These are phyloP conservation scores for Onychostoma macrolepis DNA, from an alignment of 2,113 vertebrate species.

Conservation along the genomic window DNA sequence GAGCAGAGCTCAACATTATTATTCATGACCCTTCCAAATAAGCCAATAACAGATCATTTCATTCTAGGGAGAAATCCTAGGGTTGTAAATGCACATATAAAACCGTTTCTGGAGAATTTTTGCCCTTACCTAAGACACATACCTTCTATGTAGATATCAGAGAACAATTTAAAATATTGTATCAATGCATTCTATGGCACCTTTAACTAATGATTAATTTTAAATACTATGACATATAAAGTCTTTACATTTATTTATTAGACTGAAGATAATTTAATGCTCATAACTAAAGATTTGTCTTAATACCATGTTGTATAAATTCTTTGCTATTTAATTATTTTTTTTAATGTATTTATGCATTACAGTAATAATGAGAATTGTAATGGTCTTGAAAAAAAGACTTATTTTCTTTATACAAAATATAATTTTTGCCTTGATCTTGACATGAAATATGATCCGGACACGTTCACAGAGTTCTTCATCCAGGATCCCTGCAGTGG, in stretches of 20 bases:
- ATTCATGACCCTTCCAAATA: no score
- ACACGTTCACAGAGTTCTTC: neutral
- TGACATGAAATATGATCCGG: neutral
- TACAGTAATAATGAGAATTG: neutral
- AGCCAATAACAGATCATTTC: no score
- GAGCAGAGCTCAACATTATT: no score
- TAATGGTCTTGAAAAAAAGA: neutral
- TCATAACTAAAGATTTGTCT: neutral
- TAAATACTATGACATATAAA: neutral
- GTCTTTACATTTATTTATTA: neutral
- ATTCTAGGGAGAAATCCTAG: no score
- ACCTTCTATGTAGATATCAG: no score
- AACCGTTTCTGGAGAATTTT: no score
- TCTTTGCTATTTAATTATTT: neutral
- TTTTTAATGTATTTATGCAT: neutral
- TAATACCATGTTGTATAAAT: neutral
- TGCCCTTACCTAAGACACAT: no score
- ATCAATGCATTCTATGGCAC: no score
- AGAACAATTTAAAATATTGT: no score
- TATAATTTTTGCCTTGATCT: neutral
- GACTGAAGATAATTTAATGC: neutral
- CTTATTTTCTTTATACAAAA: neutral
- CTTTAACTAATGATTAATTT: neutral
- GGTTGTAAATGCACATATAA: no score
- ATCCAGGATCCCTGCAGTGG: neutral